Base-by-base conservation (phyloP, 2,797 vertebrate species). In the Danio jaintianensis region DNA sequence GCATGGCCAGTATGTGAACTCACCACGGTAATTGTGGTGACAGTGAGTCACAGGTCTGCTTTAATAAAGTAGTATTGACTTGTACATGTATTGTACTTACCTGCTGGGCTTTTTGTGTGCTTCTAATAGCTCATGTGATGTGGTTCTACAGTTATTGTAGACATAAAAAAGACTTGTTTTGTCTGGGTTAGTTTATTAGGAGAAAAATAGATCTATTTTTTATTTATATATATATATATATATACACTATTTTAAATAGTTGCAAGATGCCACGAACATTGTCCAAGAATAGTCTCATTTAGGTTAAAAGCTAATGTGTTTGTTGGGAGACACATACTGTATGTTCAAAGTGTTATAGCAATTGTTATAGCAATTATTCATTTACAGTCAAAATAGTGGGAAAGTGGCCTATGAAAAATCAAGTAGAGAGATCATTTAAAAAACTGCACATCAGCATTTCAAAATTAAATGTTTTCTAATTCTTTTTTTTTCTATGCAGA, bases 61-160 rank as follows among this genome's bases (percentile, higher is more conserved):
- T 64, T 66, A 66, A 20, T 45, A 18, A 66, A 20, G 45, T 29
- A 29, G 29, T 29, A 29, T 29, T 13, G 18, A 12, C 42, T 29
- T 29, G 29, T 29, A 45, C 6, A 42, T 45, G 11, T 7, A 45
- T 64, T 45, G 40, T 42, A 7, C 42, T 45, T 40, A 68, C 64
- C 13, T 50, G 64, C 43, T 66, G 18, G 45, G 62, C 43, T 16
- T 68, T 67, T 66, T 67, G n/a, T 29, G 7, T 50, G 20, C 47
- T 36, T 29, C 47, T 22, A 68, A 16, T 47, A 20, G 45, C 15
- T 68, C 13, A 10, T 36, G 45, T 50, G 20, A 10, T 36, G 45
- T 50, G 20, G 22, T 7, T 72, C 56, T 29, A 22, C 43, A 56
- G 40, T 71, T 71, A 22, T 20, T 55, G 7, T 43, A 22, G 18